Percentiles rank a stretch among this genome's conserved stretches.
phyloP scores from a whole-genome alignment of 2,113 vertebrate genomes.

The Pelmatolapia mariae region DNA sequence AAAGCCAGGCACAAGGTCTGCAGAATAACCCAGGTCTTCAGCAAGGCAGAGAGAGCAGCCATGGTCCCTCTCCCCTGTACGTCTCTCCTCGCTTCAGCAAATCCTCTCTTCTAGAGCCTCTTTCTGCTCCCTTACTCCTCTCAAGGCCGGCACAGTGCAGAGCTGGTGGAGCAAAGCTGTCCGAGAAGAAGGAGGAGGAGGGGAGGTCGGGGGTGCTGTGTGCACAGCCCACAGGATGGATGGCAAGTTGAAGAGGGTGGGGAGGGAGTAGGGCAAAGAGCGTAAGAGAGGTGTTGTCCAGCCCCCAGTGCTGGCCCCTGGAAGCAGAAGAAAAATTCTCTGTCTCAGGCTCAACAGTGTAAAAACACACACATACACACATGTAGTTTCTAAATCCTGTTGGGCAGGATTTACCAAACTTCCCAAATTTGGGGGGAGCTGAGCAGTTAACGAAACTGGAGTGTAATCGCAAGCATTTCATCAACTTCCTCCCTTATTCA shows the following conservation, averaged over 20 bases:
- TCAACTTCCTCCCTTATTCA: background rate
- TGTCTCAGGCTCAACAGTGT: background rate
- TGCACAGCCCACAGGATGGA: slow-evolving; percentile 30
- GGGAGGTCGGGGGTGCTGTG: background rate
- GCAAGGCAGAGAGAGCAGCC: slow-evolving; percentile 62
- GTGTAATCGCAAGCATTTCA: background rate
- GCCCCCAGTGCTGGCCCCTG: slow-evolving; percentile 3
- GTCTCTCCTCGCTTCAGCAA: slow-evolving; percentile 54
- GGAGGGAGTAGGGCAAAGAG: background rate
- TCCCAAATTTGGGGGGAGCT: background rate
- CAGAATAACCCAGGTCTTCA: slow-evolving; percentile 76
- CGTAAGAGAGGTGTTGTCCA: slow-evolving; percentile 37
- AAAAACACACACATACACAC: background rate
- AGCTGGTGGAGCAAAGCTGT: slow-evolving; percentile 46
- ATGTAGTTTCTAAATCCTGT: background rate
- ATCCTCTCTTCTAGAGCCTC: slow-evolving; percentile 49
- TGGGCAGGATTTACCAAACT: background rate
- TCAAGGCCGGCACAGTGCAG: slow-evolving; percentile 50
- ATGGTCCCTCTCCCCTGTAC: slow-evolving; percentile 68
- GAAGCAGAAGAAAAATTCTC: background rate
- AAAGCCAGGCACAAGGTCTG: slow-evolving; percentile 79
- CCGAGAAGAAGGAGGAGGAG: background rate
- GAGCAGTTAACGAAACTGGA: background rate
- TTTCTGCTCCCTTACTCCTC: slow-evolving; percentile 52
- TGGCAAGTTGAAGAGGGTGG: background rate